phyloP scores from a whole-genome alignment of 1,140 invertebrate genomes.

The Caerostris extrusa region DNA sequence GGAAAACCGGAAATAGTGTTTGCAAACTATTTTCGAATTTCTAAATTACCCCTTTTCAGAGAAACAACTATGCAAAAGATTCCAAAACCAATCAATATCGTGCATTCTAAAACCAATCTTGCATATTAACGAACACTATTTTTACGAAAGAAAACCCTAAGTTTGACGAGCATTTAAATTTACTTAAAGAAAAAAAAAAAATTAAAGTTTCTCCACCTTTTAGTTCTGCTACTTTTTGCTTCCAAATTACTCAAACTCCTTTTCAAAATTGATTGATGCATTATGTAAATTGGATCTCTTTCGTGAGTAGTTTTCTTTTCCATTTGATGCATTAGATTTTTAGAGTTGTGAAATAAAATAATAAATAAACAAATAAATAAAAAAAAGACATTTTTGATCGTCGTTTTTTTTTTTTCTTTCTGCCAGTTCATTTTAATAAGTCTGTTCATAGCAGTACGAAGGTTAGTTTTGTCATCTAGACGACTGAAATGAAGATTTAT shows the following conservation, averaged over 20 bases:
- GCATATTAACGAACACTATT: neutral
- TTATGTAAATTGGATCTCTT: conserved; percentile 48
- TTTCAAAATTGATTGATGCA: conserved; percentile 43
- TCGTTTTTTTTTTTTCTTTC: neutral
- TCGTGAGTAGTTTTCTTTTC: conserved; percentile 18
- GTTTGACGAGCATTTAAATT: neutral
- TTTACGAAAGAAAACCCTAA: neutral
- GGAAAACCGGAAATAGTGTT: no score
- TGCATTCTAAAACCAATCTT: neutral
- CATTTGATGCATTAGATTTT: neutral
- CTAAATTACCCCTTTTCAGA: no score
- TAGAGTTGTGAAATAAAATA: neutral
- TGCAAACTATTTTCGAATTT: no score
- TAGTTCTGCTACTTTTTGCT: neutral
- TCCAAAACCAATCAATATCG: no score
- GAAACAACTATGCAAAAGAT: no score
- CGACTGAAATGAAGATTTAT: conserved; percentile 18
- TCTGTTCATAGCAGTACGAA: neutral
- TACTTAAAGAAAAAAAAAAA: neutral
- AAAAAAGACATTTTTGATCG: neutral
- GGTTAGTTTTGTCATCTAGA: neutral
- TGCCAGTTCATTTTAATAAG: conserved; percentile 4
- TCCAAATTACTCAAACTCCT: conserved; percentile 7
- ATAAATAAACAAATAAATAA: neutral
- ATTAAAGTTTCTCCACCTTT: neutral